Conservation (phyloP, 2,888 invertebrate species). For the Corythucha ciliata region DNA sequence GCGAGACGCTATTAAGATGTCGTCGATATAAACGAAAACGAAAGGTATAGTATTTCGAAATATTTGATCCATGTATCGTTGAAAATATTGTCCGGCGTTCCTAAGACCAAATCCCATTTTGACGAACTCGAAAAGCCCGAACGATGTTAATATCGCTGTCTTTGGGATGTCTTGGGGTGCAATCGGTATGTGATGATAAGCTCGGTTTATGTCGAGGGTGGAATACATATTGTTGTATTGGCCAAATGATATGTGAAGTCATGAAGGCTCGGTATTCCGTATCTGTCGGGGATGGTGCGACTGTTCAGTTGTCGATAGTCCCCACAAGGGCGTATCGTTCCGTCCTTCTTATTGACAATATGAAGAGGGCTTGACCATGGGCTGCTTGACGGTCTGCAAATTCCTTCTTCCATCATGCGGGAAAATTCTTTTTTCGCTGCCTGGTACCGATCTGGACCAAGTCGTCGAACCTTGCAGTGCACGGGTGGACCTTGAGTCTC, state of each 20-base stretch:
- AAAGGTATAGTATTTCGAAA: constrained; percentile 31
- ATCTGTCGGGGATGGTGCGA: constrained; percentile 32
- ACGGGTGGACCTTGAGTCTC: constrained; percentile 29
- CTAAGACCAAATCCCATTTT: neutral
- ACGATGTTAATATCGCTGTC: constrained; percentile 29
- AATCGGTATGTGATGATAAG: constrained; percentile 28
- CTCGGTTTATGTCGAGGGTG: constrained; percentile 38
- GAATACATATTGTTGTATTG: constrained; percentile 34
- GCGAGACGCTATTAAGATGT: constrained; percentile 32
- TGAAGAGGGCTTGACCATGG: constrained; percentile 9
- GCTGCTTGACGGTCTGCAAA: constrained; percentile 7
- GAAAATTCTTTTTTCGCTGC: constrained; percentile 37
- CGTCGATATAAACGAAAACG: constrained; percentile 33
- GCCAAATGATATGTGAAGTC: constrained; percentile 29
- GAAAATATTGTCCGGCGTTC: constrained; percentile 27
- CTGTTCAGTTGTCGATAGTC: constrained; percentile 40
- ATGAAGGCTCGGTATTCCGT: constrained; percentile 33
- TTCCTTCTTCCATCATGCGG: constrained; percentile 31
- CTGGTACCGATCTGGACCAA: constrained; percentile 24
- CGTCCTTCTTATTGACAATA: constrained; percentile 4
- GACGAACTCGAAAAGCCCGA: constrained; percentile 11
- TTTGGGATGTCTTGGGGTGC: constrained; percentile 32
- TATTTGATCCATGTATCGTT: constrained; percentile 33
- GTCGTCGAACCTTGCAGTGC: constrained; percentile 29
- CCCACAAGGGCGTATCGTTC: constrained; percentile 37